Conservation (phyloP, 2,888 invertebrate species). For the Julus scandinavius region DNA sequence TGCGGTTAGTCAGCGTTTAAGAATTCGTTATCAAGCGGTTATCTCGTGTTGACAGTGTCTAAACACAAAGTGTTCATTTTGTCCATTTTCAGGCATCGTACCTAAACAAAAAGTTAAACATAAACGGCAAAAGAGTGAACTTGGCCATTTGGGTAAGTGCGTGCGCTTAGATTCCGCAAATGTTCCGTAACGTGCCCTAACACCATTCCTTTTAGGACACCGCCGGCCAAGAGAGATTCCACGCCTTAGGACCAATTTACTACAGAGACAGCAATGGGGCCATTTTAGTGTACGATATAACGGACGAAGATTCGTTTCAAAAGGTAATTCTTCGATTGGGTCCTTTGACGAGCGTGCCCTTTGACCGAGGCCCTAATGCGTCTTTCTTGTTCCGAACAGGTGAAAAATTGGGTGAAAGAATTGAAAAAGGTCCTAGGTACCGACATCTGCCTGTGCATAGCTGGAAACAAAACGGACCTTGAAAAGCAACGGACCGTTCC, state of each 20-base stretch:
- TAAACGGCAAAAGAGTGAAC: constrained; percentile 88
- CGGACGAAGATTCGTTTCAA: constrained; percentile 94
- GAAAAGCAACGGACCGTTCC: constrained; percentile 89
- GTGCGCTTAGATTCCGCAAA: too few species aligned
- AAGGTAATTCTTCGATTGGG: constrained; percentile 67
- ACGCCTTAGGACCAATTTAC: constrained; percentile 97
- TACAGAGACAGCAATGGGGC: constrained; percentile 98
- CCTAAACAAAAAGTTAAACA: constrained; percentile 89
- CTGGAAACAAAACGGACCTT: constrained; percentile 97
- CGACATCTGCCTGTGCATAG: constrained; percentile 90
- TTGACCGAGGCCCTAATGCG: not conserved
- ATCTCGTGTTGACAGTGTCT: too few species aligned
- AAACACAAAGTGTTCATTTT: not conserved
- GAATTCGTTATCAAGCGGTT: too few species aligned
- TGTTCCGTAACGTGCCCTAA: too few species aligned
- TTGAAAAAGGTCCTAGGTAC: constrained; percentile 94
- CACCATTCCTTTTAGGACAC: constrained; percentile 74
- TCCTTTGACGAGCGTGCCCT: not conserved
- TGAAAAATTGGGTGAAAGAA: constrained; percentile 98
- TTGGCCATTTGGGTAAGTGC: constrained; percentile 84
- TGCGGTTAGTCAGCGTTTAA: too few species aligned
- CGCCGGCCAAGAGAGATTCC: constrained; percentile 96
- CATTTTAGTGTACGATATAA: constrained; percentile 96
- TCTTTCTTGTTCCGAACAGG: constrained; percentile 69
- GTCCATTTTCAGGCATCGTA: constrained; percentile 84